These are phyloP conservation scores for Scaptomyza montana DNA, from an alignment of 1,140 invertebrate species.

Conservation along the genomic window DNA sequence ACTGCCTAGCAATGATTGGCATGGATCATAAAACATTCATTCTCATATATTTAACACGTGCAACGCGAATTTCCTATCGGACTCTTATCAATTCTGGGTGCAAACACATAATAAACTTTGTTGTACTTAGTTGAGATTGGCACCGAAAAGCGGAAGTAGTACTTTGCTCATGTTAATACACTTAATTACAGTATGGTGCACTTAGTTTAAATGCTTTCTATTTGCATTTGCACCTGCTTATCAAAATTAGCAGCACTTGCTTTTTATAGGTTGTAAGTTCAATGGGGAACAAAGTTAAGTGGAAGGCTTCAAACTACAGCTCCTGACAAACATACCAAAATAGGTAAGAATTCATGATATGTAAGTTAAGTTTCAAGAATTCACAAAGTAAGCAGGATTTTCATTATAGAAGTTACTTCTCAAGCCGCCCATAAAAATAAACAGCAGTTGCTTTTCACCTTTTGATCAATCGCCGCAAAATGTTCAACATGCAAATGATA, in stretches of 20 bases:
- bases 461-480: background rate
- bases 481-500: background rate
- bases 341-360: too few relatives aligned
- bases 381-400: too few relatives aligned
- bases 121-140: constrained; percentile 19
- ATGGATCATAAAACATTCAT: constrained; percentile 49
- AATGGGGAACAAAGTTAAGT: background rate
- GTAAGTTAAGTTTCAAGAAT: too few relatives aligned
- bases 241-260: background rate
- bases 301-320: too few relatives aligned
- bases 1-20: constrained; percentile 61
- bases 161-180: background rate
- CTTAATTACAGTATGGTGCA: constrained; percentile 1
- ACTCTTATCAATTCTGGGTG: constrained; percentile 18
- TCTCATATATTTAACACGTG: constrained; percentile 15
- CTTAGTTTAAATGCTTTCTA: background rate
- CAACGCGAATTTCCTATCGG: constrained; percentile 1
- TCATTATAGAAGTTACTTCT: background rate
- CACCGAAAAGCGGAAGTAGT: constrained; percentile 12
- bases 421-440: background rate
- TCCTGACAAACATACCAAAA: too few relatives aligned
- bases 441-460: too few relatives aligned
- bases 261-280: background rate
- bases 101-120: constrained; percentile 9
- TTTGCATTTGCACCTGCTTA: constrained; percentile 1